Percentiles rank a stretch among this genome's conserved stretches.
Evolutionary conservation across 2,113 vertebrate genomes (phyloP).

Genomic region (Rhea americana): DNA sequence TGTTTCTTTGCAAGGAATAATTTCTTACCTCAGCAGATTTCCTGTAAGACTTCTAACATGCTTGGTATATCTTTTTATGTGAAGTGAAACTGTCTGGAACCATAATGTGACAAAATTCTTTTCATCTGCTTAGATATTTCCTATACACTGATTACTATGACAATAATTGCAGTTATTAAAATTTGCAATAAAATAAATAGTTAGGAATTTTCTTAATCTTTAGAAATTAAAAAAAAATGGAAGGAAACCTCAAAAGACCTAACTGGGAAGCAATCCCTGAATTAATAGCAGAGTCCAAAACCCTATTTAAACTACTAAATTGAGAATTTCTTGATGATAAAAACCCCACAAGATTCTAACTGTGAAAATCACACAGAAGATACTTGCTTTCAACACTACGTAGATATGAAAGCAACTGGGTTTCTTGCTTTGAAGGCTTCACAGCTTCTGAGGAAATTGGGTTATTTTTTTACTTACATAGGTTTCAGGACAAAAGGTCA

Average conservation of each 20-base stretch:
- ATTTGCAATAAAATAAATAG: not conserved
- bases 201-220: not conserved
- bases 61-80: not conserved
- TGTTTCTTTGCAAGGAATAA: not conserved
- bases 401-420: not conserved
- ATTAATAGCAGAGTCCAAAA: not conserved
- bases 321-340: not conserved
- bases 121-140: conserved; percentile 20
- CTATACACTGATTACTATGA: not conserved
- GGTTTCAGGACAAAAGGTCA: not conserved
- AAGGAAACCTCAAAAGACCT: not conserved
- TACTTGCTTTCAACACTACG: not conserved
- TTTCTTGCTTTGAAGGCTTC: not conserved
- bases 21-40: not conserved
- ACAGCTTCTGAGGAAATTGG: not conserved
- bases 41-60: not conserved
- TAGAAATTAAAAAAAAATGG: not conserved
- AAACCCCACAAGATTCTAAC: not conserved
- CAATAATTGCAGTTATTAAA: not conserved
- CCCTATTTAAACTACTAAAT: not conserved
- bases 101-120: not conserved
- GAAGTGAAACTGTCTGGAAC: not conserved
- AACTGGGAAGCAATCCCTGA: not conserved
- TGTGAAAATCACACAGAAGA: not conserved
- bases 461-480: not conserved